phyloP scores from a whole-genome alignment of 2,113 vertebrate genomes.

The Clarias gariepinus region DNA sequence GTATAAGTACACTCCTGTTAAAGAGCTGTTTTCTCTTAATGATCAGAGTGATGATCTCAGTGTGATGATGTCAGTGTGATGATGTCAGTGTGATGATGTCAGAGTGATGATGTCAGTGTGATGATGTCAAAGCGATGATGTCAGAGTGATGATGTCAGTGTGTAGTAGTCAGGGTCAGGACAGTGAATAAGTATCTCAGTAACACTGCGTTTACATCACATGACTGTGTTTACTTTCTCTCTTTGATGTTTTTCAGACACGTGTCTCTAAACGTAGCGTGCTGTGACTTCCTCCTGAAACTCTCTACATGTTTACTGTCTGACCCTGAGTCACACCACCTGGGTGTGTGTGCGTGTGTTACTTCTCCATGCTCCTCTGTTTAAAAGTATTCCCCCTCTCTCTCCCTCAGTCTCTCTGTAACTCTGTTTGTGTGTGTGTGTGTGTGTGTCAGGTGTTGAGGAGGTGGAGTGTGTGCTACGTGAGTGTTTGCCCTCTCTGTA shows the following conservation, averaged over 20 bases:
- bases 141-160: too few relatives aligned
- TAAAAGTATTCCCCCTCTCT: background rate
- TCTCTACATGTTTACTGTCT: slow-evolving; percentile 82
- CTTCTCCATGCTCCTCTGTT: slow-evolving; percentile 14
- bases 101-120: too few relatives aligned
- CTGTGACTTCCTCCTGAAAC: slow-evolving; percentile 82
- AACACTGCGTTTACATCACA: background rate
- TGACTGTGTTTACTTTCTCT: slow-evolving; percentile 5
- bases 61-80: too few relatives aligned
- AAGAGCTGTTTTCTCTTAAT: too few relatives aligned
- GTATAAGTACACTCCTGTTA: too few relatives aligned
- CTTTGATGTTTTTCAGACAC: slow-evolving; percentile 71
- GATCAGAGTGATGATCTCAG: too few relatives aligned
- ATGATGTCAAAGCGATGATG: too few relatives aligned
- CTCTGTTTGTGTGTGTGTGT: slow-evolving; percentile 13
- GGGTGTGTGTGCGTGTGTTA: slow-evolving; percentile 42
- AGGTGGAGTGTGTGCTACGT: slow-evolving; percentile 76
- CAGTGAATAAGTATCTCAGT: too few relatives aligned
- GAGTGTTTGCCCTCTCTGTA: slow-evolving; percentile 78
- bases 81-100: too few relatives aligned
- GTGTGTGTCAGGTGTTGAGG: slow-evolving; percentile 63
- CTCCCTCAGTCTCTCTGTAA: slow-evolving; percentile 17
- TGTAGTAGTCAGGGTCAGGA: too few relatives aligned
- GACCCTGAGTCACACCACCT: background rate
- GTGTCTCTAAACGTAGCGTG: slow-evolving; percentile 81